Evolutionary conservation across 2,797 vertebrate genomes (phyloP), one percentile per base, ranked within the genome.

Genomic region (Pipistrellus nathusii): DNA sequence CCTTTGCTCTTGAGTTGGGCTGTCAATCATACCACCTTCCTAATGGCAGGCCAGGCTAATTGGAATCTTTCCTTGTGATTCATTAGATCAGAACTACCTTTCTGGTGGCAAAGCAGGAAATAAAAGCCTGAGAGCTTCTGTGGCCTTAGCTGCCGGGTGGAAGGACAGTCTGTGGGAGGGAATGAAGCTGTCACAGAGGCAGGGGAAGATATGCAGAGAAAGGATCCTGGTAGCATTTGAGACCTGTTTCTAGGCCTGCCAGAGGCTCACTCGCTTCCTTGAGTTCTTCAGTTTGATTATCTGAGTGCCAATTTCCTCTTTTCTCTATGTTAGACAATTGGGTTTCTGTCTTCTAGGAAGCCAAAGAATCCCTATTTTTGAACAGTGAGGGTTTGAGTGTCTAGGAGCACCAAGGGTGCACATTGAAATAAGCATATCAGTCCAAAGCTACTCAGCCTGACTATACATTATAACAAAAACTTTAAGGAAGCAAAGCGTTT

Each of bases 281-380:
- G 35, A 93, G 41, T 48, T 86, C n/a, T 51, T 80, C 38, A 32
- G 20, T 77, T 64, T 51, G 27, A 38, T 68, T 57, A 13, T 13
- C 5, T 38, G 10, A 7, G 44, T 2, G 35, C 69, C 8, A 76
- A 2, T 38, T 18, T 8, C 3, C 15, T 21, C 30, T 88, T n/a
- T 62, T 30, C 75, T 71, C 25, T 71, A 35, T 64, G 3, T 55
- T 85, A 78, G 48, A 27, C 17, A 38, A 6, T n/a, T 78, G 38
- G 2, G 8, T 32, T 85, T 95, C 51, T 94, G n/a, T 78, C 3
- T 72, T 59, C 66, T 72, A 38, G 6, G 64, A 76, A 93, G 9
- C 15, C 27, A 75, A 62, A 62, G 21, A 86, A 76, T 81, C n/a
- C 1, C n/a, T 23, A 6, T 21, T 12, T n/a, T 44, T 51, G 68